Conservation (phyloP, 2,888 invertebrate genomes). For the Stenodera caucasica region DNA sequence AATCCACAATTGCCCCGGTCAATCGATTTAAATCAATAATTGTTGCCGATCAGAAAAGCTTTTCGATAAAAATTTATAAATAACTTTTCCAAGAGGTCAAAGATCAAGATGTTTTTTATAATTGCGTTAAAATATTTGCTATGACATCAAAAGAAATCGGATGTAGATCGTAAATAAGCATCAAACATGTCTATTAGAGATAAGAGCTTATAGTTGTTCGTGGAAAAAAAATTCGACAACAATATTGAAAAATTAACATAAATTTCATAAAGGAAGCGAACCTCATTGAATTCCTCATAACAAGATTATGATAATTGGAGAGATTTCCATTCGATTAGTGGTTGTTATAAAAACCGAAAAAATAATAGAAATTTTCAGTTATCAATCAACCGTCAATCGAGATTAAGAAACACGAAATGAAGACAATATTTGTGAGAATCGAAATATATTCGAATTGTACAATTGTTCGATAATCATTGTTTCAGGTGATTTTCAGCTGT, state of each 20-base stretch:
- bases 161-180: background rate
- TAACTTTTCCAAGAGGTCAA: constrained; percentile 3
- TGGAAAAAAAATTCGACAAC: background rate
- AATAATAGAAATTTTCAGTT: constrained; percentile 11
- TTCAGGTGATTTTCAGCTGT: constrained; percentile 3
- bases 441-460: no score
- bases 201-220: background rate
- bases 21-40: no score
- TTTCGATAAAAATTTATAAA: no score
- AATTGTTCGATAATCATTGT: no score
- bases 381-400: constrained; percentile 5
- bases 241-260: constrained; percentile 14
- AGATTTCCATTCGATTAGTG: constrained; percentile 19
- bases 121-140: background rate
- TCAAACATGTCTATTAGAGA: background rate
- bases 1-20: no score
- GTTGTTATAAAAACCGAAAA: constrained; percentile 18
- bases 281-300: constrained; percentile 2
- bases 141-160: background rate
- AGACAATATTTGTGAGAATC: constrained; percentile 14
- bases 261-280: constrained; percentile 6
- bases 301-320: constrained; percentile 27
- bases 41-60: no score
- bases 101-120: background rate
- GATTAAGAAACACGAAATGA: constrained; percentile 1